A percentile compares a stretch with the other conserved stretches of the same genome.
These are phyloP conservation scores for Xenopus laevis DNA, from an alignment of 2,113 vertebrate species.

Conservation along the genomic window DNA sequence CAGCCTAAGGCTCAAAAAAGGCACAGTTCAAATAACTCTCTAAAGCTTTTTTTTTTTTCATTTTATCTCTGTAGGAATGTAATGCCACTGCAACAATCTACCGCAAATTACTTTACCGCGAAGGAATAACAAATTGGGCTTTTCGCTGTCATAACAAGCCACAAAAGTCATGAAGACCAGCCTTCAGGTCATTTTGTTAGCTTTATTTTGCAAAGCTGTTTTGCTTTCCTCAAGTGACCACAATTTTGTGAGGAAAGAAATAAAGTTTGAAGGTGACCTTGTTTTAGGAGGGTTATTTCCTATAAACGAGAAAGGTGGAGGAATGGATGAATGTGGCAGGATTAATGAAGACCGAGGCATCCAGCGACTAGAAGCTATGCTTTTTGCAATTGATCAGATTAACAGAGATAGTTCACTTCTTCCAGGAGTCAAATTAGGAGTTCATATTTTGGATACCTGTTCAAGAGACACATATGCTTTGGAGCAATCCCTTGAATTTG, in stretches of 20 bases:
- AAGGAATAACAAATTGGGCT: slow-evolving; percentile 55
- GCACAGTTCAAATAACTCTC: not conserved
- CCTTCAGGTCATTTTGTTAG: slow-evolving; percentile 73
- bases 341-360: slow-evolving; percentile 95
- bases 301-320: slow-evolving; percentile 92
- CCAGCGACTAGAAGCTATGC: slow-evolving; percentile 94
- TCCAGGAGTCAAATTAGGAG: slow-evolving; percentile 86
- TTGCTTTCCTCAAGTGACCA: slow-evolving; percentile 81
- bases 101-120: slow-evolving; percentile 63
- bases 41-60: slow-evolving; percentile 42
- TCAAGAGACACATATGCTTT: slow-evolving; percentile 95
- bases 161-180: slow-evolving; percentile 60
- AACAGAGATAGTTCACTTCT: slow-evolving; percentile 82
- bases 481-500: slow-evolving; percentile 96
- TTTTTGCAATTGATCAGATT: slow-evolving; percentile 95
- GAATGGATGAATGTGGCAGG: slow-evolving; percentile 90
- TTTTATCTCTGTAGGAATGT: slow-evolving; percentile 66
- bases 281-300: slow-evolving; percentile 95
- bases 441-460: slow-evolving; percentile 96
- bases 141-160: slow-evolving; percentile 54
- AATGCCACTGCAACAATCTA: slow-evolving; percentile 59
- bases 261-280: slow-evolving; percentile 94
- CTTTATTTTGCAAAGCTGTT: slow-evolving; percentile 81
- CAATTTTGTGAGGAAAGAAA: slow-evolving; percentile 83
- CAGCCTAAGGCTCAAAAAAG: too few relatives aligned